Base-by-base conservation (phyloP, 1,140 invertebrate genomes). In the Grapholita molesta region DNA sequence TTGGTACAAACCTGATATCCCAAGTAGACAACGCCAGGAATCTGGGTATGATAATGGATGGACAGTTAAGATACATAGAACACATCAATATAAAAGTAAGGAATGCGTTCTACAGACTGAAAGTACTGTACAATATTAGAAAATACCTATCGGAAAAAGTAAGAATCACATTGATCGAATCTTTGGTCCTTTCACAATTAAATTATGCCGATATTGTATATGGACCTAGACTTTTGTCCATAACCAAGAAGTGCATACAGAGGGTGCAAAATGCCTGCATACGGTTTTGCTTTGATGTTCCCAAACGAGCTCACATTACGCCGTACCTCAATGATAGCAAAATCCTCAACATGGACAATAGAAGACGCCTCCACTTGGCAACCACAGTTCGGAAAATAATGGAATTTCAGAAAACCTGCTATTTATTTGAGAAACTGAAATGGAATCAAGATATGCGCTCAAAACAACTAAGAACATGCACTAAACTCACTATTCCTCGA, bases 261-360 rank as follows among this genome's bases (percentile, higher is more conserved):
- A 11, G 65, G 3, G 35, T 66, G 9, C 65, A 66, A 66, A 66
- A 66, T 66, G 65, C 65, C 21, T 66, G 64, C 23, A 21, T 21
- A n/a, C 64, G 64, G 11, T 66, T 66, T 66, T 38, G 64, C n/a
- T 38, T 66, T 38, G 30, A 15, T 3, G 21, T 66, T 21, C 64
- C 64, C 2, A 38, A 42, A 21, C 30, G 64, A 66, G 64, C 64
- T 6, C 64, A 66, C 35, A 21, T 66, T 12, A 66, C 64, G 4
- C 64, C 64, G 12, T 66, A 12, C 38, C 24, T 66, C 4, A 66
- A 66, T 21, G 21, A 48, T 11, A 24, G 38, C 2, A 48, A 48
- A 24, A 66, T 66, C 15, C 15, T 66, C 4, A 66, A 66, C 7
- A 66, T 66, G 65, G 18, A 48, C 2, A 8, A 11, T 8, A 23